Evolutionary conservation across 2,113 vertebrate genomes (phyloP).

Genomic region (Crocuta crocuta): DNA sequence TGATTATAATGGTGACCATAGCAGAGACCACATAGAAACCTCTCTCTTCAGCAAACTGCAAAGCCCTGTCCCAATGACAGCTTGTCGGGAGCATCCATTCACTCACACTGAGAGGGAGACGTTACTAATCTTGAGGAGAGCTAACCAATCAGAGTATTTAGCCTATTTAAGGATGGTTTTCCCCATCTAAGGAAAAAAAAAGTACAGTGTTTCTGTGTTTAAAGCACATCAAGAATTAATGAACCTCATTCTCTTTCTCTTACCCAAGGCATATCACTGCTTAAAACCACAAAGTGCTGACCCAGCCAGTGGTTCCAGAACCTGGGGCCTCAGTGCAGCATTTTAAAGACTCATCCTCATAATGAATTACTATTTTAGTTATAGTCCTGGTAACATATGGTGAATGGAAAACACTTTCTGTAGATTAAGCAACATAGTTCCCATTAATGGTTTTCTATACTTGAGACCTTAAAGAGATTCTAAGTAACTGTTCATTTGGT

Average conservation of each 20-base stretch:
- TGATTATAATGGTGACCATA: neutral
- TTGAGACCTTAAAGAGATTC: conserved; percentile 62
- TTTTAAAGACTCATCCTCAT: conserved; percentile 76
- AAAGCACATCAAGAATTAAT: conserved; percentile 80
- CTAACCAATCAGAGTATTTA: conserved; percentile 9
- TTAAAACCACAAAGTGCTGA: conserved; percentile 77
- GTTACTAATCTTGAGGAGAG: neutral
- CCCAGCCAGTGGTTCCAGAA: conserved; percentile 68
- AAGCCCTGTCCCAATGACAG: neutral
- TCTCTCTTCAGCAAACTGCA: neutral
- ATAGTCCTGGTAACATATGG: conserved; percentile 74
- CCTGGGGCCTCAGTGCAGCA: conserved; percentile 43
- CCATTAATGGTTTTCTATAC: conserved; percentile 74
- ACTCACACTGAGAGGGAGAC: neutral
- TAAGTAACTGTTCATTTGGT: conserved; percentile 67
- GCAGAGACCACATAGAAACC: neutral
- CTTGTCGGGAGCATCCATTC: neutral
- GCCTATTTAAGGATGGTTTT: conserved; percentile 45
- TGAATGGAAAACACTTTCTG: conserved; percentile 74
- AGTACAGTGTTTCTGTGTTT: conserved; percentile 54
- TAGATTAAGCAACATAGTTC: conserved; percentile 76
- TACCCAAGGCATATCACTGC: conserved; percentile 34
- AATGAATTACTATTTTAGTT: conserved; percentile 80
- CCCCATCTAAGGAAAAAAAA: neutral
- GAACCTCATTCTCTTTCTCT: conserved; percentile 71